These are phyloP conservation scores for Drosophila ogumai DNA, from an alignment of 1,140 invertebrate genomes.

Conservation along the genomic window DNA sequence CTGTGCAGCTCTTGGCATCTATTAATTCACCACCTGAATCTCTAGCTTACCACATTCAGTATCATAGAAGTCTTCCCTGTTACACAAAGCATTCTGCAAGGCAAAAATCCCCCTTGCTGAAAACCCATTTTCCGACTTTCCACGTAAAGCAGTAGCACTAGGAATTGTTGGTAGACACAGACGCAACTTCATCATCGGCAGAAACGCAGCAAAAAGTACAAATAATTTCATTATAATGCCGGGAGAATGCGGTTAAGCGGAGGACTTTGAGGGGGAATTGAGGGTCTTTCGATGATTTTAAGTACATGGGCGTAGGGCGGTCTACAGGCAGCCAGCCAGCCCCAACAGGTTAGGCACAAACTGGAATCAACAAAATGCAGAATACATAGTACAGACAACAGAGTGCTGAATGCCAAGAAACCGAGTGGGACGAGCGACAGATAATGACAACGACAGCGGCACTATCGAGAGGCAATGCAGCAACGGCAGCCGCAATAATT, in stretches of 20 bases:
- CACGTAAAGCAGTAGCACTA: constrained; percentile 4
- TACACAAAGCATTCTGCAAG: background rate
- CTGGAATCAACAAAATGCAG: constrained; percentile 9
- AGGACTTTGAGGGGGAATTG: background rate
- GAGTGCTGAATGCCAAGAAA: constrained; percentile 25
- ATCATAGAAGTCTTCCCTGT: background rate
- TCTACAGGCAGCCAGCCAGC: background rate
- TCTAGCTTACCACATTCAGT: background rate
- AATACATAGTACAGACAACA: constrained; percentile 8
- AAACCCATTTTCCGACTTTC: constrained; percentile 34
- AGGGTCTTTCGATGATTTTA: constrained; percentile 1
- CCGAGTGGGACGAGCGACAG: constrained; percentile 44
- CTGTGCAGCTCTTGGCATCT: no score
- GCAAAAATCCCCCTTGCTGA: background rate
- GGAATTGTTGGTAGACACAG: constrained; percentile 17
- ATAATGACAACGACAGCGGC: constrained; percentile 16
- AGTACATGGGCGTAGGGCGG: constrained; percentile 1
- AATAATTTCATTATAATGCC: constrained; percentile 80
- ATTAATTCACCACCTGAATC: background rate
- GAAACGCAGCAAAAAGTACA: constrained; percentile 69
- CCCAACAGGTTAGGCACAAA: constrained; percentile 34
- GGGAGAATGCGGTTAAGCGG: constrained; percentile 5
- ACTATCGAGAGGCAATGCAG: constrained; percentile 7
- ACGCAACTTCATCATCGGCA: constrained; percentile 22
- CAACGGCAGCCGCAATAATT: constrained; percentile 25